Conservation (phyloP, 1,140 invertebrate genomes). For the Drosophila aff. region DNA sequence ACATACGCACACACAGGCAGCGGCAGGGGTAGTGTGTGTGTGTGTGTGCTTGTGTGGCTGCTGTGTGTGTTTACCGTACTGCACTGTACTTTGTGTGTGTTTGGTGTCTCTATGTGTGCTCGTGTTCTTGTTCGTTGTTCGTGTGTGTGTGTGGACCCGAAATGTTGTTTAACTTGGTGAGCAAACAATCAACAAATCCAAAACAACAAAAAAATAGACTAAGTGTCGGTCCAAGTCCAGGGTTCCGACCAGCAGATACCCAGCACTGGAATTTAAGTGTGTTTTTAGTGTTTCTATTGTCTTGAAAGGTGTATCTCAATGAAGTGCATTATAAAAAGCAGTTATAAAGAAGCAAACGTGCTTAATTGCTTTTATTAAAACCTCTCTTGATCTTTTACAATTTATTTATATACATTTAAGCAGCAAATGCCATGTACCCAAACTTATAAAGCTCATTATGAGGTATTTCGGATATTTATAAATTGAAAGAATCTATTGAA, state of each 20-base stretch:
- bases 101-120: constrained; percentile 14
- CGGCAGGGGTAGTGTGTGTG: background rate
- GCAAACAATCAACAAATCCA: constrained; percentile 20
- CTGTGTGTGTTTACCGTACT: constrained; percentile 21
- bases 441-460: background rate
- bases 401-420: background rate
- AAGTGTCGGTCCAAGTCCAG: background rate
- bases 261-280: background rate
- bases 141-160: constrained; percentile 34
- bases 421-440: too few species aligned
- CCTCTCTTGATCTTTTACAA: background rate
- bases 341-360: background rate
- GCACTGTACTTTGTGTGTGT: constrained; percentile 24
- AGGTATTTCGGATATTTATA: background rate
- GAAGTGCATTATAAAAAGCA: background rate
- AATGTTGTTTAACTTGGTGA: constrained; percentile 31
- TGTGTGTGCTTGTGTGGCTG: constrained; percentile 23
- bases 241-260: constrained; percentile 13
- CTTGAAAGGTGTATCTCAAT: background rate
- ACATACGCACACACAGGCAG: constrained; percentile 62
- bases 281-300: background rate
- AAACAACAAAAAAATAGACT: background rate
- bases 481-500: background rate
- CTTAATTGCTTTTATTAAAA: background rate
- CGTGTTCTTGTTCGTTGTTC: background rate